Base-by-base conservation (phyloP, 2,888 invertebrate genomes). In the Ochropleura plecta region DNA sequence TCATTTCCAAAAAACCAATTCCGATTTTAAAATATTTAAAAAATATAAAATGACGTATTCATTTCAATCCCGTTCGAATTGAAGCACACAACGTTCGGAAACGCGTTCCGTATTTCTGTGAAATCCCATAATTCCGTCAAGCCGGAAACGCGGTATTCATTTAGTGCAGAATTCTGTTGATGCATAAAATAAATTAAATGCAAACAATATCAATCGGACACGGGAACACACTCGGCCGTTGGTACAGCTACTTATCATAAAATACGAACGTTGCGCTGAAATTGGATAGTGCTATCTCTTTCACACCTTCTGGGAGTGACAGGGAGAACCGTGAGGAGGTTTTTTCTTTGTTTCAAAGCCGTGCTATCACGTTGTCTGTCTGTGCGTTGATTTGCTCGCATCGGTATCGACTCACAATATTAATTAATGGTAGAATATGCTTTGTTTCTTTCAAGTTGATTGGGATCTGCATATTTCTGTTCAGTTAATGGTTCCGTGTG, bases 131-230 rank as follows among this genome's bases (percentile, higher is more conserved):
- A 90, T 90, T 82, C 88, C 84, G 77, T 73, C 81, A 85, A 81
- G 81, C 78, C 88, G 88, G 89, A 89, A 89, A 90, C 90, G 87
- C 85, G 89, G 89, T 86, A 88, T 88, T 88, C 88, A 92, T 94
- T 93, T 92, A 91, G 89, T 92, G 92, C 91, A 90, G 91, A 92
- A 92, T 91, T 88, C 88, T 85, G 86, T 88, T 90, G 88, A 90
- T 92, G 93, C 92, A 93, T 92, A 91, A 94, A 94, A 93, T 93
- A 93, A 95, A 94, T 94, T 93, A 92, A 93, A 93, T 91, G 89
- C 91, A 92, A 93, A 94, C 94, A 94, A 94, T 94, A 94, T 94
- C 94, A 95, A 95, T 95, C 92, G 91, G 91, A 95, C 95, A 95
- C 90, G 94, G 88, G 92, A 95, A 95, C 91, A 93, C 95, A 94